Evolutionary conservation across 2,888 invertebrate species (phyloP).

Genomic region (Pilophorus perplexus): DNA sequence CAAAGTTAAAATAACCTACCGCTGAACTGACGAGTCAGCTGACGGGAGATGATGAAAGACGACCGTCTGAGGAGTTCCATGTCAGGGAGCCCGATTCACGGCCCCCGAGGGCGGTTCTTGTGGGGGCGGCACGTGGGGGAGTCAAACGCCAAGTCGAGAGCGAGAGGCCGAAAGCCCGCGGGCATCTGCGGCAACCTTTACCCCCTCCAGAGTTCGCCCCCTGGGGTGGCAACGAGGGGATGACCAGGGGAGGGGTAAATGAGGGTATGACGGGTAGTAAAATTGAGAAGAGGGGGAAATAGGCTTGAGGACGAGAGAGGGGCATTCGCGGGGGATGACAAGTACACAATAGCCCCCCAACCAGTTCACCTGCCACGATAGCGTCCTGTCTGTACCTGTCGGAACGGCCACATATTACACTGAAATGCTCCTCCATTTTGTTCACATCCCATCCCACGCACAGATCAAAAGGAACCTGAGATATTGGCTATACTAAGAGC

Average conservation of each 20-base stretch:
- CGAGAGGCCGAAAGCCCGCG: constrained; percentile 2
- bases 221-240: not conserved
- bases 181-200: constrained; percentile 14
- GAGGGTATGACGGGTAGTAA: no score
- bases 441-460: no score
- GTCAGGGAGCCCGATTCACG: not conserved
- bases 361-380: no score
- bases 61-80: constrained; percentile 34
- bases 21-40: constrained; percentile 34
- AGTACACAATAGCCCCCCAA: constrained; percentile 18
- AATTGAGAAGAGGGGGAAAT: no score
- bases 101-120: constrained; percentile 23
- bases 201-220: not conserved
- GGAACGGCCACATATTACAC: constrained; percentile 15
- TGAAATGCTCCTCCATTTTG: not conserved
- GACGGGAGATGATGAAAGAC: constrained; percentile 33
- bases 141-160: not conserved
- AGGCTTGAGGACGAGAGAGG: no score
- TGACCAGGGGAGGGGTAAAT: not conserved
- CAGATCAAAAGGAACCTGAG: no score
- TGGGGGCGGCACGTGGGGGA: constrained; percentile 6
- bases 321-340: constrained; percentile 33
- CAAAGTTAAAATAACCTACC: no score
- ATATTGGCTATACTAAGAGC: no score
- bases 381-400: constrained; percentile 33